These are phyloP conservation scores for Bugulina stolonifera DNA, from an alignment of 2,888 invertebrate genomes.

Conservation along the genomic window DNA sequence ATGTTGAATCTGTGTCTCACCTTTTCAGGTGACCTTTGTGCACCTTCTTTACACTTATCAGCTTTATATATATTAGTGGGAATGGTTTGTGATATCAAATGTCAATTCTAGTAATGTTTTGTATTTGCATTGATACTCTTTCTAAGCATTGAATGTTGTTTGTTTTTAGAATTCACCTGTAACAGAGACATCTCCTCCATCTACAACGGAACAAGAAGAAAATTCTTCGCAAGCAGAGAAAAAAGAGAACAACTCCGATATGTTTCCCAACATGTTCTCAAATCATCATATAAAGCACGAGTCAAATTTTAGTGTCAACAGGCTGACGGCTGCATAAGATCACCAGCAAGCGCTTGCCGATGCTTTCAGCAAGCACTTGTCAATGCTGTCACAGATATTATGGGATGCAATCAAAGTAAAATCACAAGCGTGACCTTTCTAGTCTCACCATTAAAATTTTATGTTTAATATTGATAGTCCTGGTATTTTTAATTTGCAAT, in stretches of 20 bases:
- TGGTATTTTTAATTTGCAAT: no score
- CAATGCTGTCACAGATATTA: background rate
- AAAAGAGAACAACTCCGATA: background rate
- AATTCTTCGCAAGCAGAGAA: background rate
- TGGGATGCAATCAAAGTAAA: background rate
- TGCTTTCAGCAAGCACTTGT: background rate
- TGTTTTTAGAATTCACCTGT: background rate
- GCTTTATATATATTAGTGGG: no score
- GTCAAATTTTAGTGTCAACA: background rate
- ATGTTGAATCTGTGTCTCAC: no score
- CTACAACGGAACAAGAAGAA: background rate
- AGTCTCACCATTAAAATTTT: no score
- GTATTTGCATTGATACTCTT: background rate
- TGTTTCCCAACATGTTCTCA: background rate
- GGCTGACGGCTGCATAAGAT: background rate
- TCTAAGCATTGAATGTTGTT: background rate
- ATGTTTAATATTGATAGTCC: background rate
- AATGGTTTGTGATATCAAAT: no score
- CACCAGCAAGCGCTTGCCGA: background rate
- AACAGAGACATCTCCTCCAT: background rate
- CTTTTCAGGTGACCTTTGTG: no score
- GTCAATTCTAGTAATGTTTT: background rate
- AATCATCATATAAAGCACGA: background rate
- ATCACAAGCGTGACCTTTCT: background rate
- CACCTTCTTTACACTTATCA: no score